A percentile compares a stretch with the other conserved stretches of the same genome.
Evolutionary conservation across 2,888 invertebrate genomes (phyloP).

Genomic region (Drosophila gaucha): DNA sequence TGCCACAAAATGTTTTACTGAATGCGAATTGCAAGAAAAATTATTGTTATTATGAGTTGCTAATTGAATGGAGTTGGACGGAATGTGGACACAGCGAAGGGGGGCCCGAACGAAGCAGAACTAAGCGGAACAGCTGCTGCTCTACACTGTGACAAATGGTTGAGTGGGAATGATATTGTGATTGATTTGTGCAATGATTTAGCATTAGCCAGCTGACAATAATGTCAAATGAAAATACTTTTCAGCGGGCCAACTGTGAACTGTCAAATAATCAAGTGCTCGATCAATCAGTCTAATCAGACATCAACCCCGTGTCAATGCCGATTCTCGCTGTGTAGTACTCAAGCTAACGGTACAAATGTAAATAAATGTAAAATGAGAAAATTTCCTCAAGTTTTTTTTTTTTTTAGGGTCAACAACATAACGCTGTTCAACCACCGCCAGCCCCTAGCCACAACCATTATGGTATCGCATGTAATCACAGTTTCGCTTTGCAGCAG

Average conservation of each 20-base stretch:
- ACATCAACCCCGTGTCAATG: slow-evolving; percentile 41
- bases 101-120: slow-evolving; percentile 6
- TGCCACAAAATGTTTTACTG: slow-evolving; percentile 73
- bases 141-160: slow-evolving; percentile 45
- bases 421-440: not conserved
- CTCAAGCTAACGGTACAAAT: slow-evolving; percentile 41
- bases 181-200: slow-evolving; percentile 44
- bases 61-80: slow-evolving; percentile 76
- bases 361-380: slow-evolving; percentile 70
- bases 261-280: slow-evolving; percentile 26
- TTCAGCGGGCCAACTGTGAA: slow-evolving; percentile 6
- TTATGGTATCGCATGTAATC: slow-evolving; percentile 48
- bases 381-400: slow-evolving; percentile 31
- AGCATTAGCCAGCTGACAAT: slow-evolving; percentile 31
- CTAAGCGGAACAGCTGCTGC: slow-evolving; percentile 9
- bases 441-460: slow-evolving; percentile 7
- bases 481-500: slow-evolving; percentile 28
- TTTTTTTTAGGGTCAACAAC: slow-evolving; percentile 7
- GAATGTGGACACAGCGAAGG: slow-evolving; percentile 31
- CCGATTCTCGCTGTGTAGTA: slow-evolving; percentile 43
- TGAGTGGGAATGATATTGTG: slow-evolving; percentile 5
- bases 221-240: slow-evolving; percentile 28
- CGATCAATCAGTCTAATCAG: slow-evolving; percentile 11
- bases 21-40: slow-evolving; percentile 77
- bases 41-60: slow-evolving; percentile 80